These are phyloP conservation scores for Patella ulyssiponensis DNA, from an alignment of 2,888 invertebrate species.

Conservation along the genomic window DNA sequence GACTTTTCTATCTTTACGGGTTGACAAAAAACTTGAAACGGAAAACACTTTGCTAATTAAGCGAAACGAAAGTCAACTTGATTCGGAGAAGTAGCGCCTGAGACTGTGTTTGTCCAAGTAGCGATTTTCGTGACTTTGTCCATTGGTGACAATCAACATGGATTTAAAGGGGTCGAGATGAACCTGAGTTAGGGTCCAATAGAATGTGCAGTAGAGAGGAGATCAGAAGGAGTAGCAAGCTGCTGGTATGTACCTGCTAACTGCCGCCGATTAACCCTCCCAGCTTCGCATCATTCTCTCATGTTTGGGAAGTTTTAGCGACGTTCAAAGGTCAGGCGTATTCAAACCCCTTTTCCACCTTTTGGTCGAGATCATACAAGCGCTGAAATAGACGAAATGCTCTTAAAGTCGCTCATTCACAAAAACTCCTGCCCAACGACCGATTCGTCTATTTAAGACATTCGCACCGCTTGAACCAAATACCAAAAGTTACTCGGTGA, in stretches of 20 bases:
- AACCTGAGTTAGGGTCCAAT: not conserved
- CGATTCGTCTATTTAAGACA: too few relatives aligned
- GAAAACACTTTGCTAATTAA: not conserved
- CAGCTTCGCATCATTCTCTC: not conserved
- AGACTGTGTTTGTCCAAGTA: not conserved
- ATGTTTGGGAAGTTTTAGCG: not conserved
- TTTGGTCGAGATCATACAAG: too few relatives aligned
- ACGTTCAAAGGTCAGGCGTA: not conserved
- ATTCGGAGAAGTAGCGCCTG: not conserved
- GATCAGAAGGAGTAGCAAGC: not conserved
- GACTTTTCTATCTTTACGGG: not conserved
- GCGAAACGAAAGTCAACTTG: conserved; percentile 1
- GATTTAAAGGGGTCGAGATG: too few relatives aligned
- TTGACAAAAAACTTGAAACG: not conserved
- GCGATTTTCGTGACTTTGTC: not conserved
- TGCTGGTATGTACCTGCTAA: not conserved
- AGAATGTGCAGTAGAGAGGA: not conserved
- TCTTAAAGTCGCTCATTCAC: too few relatives aligned
- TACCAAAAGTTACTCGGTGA: too few relatives aligned
- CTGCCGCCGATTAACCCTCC: not conserved
- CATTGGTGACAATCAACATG: too few relatives aligned
- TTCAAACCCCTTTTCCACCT: too few relatives aligned
- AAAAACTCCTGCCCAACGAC: too few relatives aligned
- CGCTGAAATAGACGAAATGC: too few relatives aligned
- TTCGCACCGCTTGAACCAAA: too few relatives aligned